These are phyloP conservation scores for Brenthis hecate DNA, from an alignment of 2,888 invertebrate genomes.

Conservation along the genomic window DNA sequence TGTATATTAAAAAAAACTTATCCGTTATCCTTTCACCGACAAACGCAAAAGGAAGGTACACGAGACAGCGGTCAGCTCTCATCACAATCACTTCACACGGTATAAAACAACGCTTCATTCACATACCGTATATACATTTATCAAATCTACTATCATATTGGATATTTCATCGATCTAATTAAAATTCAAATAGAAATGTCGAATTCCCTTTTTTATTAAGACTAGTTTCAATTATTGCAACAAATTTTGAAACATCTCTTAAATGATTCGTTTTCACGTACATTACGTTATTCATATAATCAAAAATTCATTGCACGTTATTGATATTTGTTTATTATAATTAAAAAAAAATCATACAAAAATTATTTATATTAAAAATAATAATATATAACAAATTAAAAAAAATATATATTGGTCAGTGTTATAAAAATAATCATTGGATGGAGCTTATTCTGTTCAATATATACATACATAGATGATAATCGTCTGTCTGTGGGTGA, in stretches of 20 bases:
- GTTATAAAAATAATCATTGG: neutral
- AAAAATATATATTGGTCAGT: neutral
- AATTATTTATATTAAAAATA: too few relatives aligned
- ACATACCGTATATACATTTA: conserved; percentile 47
- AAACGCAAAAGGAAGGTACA: neutral
- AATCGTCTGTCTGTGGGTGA: conserved; percentile 5
- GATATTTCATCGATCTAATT: neutral
- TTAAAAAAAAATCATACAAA: too few relatives aligned
- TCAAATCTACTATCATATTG: conserved; percentile 11
- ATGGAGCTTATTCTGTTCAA: neutral
- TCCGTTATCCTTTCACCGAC: neutral
- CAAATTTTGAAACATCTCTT: conserved; percentile 7
- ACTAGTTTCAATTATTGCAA: conserved; percentile 26
- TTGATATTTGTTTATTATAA: too few relatives aligned
- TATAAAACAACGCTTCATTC: conserved; percentile 57
- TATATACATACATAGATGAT: neutral
- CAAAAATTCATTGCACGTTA: too few relatives aligned
- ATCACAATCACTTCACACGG: conserved; percentile 44
- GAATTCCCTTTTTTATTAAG: neutral
- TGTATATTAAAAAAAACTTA: too few relatives aligned
- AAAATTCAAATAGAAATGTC: conserved; percentile 8
- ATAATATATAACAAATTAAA: too few relatives aligned
- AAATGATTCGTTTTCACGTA: too few relatives aligned
- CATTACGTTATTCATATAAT: too few relatives aligned
- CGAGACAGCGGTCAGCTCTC: conserved; percentile 10